phyloP scores from a whole-genome alignment of 2,113 vertebrate genomes.

The crab-eating macaque (Macaca fascicularis) region DNA sequence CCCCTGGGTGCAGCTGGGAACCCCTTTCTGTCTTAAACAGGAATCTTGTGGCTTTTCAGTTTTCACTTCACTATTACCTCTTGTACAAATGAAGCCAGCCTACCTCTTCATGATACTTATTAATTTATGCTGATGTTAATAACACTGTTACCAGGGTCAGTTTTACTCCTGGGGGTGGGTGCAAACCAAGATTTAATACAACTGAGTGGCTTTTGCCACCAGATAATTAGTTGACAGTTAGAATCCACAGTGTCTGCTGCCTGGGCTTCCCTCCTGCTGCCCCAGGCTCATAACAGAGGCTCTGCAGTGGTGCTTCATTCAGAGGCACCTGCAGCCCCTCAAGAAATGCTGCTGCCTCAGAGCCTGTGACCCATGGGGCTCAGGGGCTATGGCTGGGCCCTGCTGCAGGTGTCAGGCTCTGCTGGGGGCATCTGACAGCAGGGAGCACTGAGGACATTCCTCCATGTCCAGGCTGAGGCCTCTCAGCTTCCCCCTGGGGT shows the following conservation, averaged over 20 bases:
- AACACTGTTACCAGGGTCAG: background rate
- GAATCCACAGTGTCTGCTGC: background rate
- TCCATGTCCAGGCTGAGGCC: background rate
- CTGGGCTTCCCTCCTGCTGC: background rate
- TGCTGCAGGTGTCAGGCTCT: background rate
- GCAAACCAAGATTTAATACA: background rate
- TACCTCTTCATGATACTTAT: background rate
- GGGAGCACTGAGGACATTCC: background rate
- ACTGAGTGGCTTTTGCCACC: background rate
- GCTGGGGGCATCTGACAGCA: background rate
- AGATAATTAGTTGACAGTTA: background rate
- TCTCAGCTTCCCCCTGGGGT: background rate
- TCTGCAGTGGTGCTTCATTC: background rate
- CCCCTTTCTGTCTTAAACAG: background rate
- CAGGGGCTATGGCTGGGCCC: background rate
- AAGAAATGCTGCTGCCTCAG: background rate
- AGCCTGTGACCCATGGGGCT: background rate
- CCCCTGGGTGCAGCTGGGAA: accelerated
- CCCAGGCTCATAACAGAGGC: background rate
- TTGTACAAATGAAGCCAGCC: background rate
- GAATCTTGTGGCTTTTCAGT: background rate
- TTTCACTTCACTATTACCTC: background rate
- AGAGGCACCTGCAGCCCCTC: background rate
- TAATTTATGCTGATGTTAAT: background rate
- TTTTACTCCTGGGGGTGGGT: background rate